These are phyloP conservation scores for Acrocephalus arundinaceus DNA, from an alignment of 2,113 vertebrate species.

Conservation along the genomic window DNA sequence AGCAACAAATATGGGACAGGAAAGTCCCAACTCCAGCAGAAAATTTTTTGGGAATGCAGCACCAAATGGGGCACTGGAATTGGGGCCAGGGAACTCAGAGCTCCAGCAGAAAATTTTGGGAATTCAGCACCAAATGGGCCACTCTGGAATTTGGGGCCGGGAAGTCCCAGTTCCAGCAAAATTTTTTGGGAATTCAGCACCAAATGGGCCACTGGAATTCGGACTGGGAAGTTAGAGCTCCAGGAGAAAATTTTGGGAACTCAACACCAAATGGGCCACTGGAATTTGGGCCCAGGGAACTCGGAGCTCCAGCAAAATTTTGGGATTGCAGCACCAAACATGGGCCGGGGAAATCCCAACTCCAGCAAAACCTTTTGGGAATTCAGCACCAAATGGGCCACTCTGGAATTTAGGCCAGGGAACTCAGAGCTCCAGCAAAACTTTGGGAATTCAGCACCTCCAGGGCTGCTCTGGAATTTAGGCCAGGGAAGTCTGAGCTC, in stretches of 20 bases:
- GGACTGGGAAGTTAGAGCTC: fast-evolving
- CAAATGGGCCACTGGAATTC: too few relatives aligned
- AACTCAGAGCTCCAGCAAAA: background rate
- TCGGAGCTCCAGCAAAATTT: background rate
- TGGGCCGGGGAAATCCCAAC: background rate
- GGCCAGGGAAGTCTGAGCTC: background rate
- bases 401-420: background rate
- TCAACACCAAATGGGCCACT: background rate
- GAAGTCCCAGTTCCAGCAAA: background rate
- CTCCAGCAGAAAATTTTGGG: background rate
- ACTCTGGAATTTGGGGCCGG: background rate
- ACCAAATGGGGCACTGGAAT: background rate
- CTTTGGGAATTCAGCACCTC: background rate
- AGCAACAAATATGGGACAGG: background rate
- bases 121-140: background rate
- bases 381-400: background rate
- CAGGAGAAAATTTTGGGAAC: background rate
- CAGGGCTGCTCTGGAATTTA: background rate
- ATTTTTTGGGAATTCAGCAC: background rate
- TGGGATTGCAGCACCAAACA: background rate
- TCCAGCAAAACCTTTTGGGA: background rate
- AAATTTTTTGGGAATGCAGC: background rate
- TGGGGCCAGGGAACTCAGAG: background rate
- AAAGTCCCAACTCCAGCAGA: too few relatives aligned
- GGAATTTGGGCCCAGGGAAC: background rate